phyloP scores from a whole-genome alignment of 92 coral and sea anemone genomes.

The Desmophyllum pertusum region DNA sequence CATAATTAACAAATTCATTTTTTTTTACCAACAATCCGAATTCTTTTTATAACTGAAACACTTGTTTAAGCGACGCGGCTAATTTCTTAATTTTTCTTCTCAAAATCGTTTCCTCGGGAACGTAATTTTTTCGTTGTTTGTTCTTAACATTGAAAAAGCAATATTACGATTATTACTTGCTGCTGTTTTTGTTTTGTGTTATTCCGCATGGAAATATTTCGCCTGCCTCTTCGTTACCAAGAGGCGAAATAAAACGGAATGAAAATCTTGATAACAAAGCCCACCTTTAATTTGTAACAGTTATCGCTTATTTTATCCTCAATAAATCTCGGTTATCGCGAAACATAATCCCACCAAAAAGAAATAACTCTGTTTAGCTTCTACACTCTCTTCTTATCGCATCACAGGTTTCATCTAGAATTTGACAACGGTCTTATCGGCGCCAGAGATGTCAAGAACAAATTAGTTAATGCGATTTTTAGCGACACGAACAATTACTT shows the following conservation, averaged over 20 bases:
- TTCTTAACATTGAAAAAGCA: background rate
- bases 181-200: slow-evolving; percentile 18
- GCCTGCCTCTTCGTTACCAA: slow-evolving; percentile 23
- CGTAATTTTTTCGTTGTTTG: background rate
- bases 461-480: slow-evolving; percentile 40
- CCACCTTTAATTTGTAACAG: slow-evolving; percentile 1
- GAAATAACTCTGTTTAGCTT: slow-evolving; percentile 20
- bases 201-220: slow-evolving; percentile 24
- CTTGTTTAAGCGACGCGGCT: background rate
- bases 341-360: slow-evolving; percentile 5
- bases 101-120: slow-evolving; percentile 18
- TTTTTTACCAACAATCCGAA: background rate
- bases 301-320: slow-evolving; percentile 11
- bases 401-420: slow-evolving; percentile 9
- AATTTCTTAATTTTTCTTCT: background rate
- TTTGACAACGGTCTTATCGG: slow-evolving; percentile 15
- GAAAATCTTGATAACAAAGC: slow-evolving; percentile 34
- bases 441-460: slow-evolving; percentile 18
- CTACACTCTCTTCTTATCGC: slow-evolving; percentile 3
- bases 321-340: slow-evolving; percentile 34
- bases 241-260: slow-evolving; percentile 21
- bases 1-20: slow-evolving; percentile 1
- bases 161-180: background rate
- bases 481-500: slow-evolving; percentile 5
- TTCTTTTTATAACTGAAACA: background rate